Evolutionary conservation across 2,797 vertebrate genomes (phyloP).

Genomic region (Rhinophrynus dorsalis): DNA sequence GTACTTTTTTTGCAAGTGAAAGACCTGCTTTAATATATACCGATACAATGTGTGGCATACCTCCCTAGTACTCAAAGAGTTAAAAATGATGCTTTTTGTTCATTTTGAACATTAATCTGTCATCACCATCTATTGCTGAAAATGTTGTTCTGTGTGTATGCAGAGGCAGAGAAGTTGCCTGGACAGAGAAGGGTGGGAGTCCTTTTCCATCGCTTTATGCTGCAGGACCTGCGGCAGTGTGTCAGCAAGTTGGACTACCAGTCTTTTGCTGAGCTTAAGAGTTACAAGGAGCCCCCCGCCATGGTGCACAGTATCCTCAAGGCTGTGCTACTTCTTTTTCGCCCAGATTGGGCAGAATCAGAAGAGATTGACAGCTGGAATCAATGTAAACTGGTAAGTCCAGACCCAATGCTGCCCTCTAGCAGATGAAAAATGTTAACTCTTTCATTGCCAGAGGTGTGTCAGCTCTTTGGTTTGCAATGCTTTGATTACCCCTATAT

Average conservation of each 20-base stretch:
- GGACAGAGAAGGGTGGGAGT: constrained; percentile 54
- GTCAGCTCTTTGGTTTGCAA: no score
- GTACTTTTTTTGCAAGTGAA: no score
- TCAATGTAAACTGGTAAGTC: constrained; percentile 62
- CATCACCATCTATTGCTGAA: no score
- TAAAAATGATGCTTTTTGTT: no score
- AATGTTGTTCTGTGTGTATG: constrained; percentile 52
- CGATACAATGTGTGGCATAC: no score
- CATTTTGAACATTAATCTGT: no score
- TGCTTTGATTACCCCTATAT: no score
- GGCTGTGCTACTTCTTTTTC: constrained; percentile 63
- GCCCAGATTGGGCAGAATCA: constrained; percentile 58
- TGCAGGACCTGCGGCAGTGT: constrained; percentile 66
- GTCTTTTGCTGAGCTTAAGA: constrained; percentile 59
- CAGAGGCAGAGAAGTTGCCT: constrained; percentile 61
- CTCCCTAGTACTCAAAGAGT: no score
- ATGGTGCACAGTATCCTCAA: constrained; percentile 57
- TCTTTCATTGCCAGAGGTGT: no score
- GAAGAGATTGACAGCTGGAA: constrained; percentile 59
- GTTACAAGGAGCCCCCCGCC: constrained; percentile 44
- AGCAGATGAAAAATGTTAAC: no score
- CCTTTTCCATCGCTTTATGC: constrained; percentile 69
- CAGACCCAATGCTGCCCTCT: neutral
- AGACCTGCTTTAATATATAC: no score
- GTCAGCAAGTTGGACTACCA: constrained; percentile 50